Conservation (phyloP, 2,888 invertebrate genomes). For the Euplagia quadripunctaria region DNA sequence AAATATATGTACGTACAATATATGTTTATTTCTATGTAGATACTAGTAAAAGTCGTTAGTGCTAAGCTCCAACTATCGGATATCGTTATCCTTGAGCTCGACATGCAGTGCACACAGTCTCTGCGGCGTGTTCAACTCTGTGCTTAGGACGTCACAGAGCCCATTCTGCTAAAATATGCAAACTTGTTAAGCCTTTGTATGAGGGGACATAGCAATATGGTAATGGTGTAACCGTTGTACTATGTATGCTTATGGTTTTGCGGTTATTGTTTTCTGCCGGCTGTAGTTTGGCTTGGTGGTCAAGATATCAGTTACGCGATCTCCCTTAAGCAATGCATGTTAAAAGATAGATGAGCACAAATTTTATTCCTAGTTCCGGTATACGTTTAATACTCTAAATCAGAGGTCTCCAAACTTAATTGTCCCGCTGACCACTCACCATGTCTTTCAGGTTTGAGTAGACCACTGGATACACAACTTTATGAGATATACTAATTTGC, state of each 20-base stretch:
- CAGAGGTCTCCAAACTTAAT: neutral
- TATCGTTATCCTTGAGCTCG: neutral
- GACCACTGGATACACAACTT: too few species aligned
- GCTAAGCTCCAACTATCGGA: neutral
- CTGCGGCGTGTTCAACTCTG: neutral
- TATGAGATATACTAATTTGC: too few species aligned
- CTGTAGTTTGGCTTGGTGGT: neutral
- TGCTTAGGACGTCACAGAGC: neutral
- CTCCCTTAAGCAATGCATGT: neutral
- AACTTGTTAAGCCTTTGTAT: neutral
- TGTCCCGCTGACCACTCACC: too few species aligned
- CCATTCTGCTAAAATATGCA: constrained; percentile 1
- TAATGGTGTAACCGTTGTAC: neutral
- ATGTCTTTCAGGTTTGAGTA: too few species aligned
- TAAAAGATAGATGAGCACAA: neutral
- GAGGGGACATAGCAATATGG: neutral
- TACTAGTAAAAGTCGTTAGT: neutral
- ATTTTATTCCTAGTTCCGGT: neutral
- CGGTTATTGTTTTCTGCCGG: neutral
- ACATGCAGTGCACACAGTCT: neutral
- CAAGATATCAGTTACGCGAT: neutral
- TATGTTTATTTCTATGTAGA: too few species aligned
- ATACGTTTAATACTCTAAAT: neutral
- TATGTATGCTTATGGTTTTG: neutral
- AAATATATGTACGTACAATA: too few species aligned